Evolutionary conservation across 2,888 invertebrate genomes (phyloP).

Genomic region (Andrena praecox): DNA sequence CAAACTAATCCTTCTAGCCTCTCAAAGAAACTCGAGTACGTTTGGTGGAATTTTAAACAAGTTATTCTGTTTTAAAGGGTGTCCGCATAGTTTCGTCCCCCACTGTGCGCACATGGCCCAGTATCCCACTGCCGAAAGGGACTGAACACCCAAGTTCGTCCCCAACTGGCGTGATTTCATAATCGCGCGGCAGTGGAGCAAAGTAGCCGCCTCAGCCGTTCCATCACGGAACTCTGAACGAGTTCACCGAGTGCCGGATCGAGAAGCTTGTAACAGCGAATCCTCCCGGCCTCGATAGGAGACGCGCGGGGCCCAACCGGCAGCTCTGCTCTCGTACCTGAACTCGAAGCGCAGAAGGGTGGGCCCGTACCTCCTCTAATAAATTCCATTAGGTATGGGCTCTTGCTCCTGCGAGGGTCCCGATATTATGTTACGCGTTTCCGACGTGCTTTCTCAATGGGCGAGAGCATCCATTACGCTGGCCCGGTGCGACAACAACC

Average conservation of each 20-base stretch:
- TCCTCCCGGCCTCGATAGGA: constrained; percentile 20
- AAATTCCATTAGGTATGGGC: constrained; percentile 84
- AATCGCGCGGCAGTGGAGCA: not conserved
- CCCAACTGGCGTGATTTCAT: not conserved
- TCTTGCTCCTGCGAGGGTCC: constrained; percentile 77
- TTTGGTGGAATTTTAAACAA: no score
- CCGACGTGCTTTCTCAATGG: constrained; percentile 77
- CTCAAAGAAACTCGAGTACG: no score
- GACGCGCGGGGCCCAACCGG: constrained; percentile 6
- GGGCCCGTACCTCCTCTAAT: constrained; percentile 77
- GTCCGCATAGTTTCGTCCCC: no score
- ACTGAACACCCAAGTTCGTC: not conserved
- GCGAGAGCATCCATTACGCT: constrained; percentile 80
- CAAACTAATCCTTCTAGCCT: no score
- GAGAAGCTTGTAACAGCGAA: not conserved
- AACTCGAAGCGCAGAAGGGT: constrained; percentile 1
- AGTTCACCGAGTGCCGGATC: not conserved
- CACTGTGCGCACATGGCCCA: no score
- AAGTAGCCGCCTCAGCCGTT: not conserved
- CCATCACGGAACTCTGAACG: not conserved
- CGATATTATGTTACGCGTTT: constrained; percentile 83
- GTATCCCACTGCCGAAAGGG: no score
- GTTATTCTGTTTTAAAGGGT: no score
- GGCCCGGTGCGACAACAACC: constrained; percentile 80
- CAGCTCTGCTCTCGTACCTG: constrained; percentile 14